Evolutionary conservation across 1,140 invertebrate genomes (phyloP), one percentile per base, ranked within the genome.

Genomic region (Asbolus verrucosus): DNA sequence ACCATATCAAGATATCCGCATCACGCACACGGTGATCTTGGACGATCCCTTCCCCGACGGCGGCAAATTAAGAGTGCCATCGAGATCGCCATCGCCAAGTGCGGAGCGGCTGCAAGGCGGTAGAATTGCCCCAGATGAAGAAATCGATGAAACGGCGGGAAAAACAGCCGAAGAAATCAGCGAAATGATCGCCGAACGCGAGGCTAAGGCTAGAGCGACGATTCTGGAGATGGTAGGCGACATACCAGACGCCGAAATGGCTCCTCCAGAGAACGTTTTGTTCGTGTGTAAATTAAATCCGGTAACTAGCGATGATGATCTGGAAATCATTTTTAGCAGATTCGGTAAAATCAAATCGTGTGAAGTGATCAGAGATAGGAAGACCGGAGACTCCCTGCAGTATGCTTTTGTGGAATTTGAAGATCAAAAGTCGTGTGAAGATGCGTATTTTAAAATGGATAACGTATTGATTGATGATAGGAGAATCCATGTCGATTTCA

Each of bases 201-300:
- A 99, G 84, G 97, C 96, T 0, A 94, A 95, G 84, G 95, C 97
- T 11, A 86, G 96, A 77, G 98, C 98, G 5, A 98, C 97, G 13
- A 96, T 99, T 73, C 84, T 99, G 33, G 97, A 99, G 88, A 99
- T 99, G 85, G 94, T 99, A 27, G 98, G 98, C 0, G 98, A 99
- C 83, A 84, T 99, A 60, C 98, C 97, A 0, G 93, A 98, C 85
- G 96, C 94, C 33, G 97, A 99, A 38, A 93, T 98, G 79, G 95
- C 94, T 14, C 98, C 98, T 0, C 97, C 97, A 5, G 98, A 99
- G 84, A 99, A 99, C 87, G 96, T 99, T 6, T 83, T 99, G 0
- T 99, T 99, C 85, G 95, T 99, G 4, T 99, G 98, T 83, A 99
- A 99, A 86, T 84, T 99, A n/a, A 99, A 99, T 87, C 97, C 98